Percentiles rank a stretch among this genome's conserved stretches.
Conservation (phyloP, 2,888 invertebrate species). For the Melinopterus prodromus region DNA sequence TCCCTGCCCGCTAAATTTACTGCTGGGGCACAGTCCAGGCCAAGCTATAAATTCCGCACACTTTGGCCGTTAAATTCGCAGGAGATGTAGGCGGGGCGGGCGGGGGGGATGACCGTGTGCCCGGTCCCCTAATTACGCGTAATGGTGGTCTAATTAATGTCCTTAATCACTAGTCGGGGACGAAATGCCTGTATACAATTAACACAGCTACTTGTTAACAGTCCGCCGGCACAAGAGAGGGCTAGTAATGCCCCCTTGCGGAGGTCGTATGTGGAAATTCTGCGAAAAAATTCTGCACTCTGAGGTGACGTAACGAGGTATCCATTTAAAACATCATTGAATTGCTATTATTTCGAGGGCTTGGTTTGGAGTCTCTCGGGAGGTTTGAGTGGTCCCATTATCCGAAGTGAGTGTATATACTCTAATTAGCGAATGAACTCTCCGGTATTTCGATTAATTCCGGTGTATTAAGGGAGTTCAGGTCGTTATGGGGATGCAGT, state of each 20-base stretch:
- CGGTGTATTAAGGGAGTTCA: no score
- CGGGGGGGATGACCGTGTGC: conserved; percentile 16
- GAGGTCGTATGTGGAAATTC: background rate
- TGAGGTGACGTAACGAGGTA: background rate
- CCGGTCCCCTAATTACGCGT: conserved; percentile 34
- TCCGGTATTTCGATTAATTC: background rate
- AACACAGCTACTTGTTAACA: conserved; percentile 27
- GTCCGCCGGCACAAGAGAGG: background rate
- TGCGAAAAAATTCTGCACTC: background rate
- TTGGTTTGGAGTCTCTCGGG: background rate
- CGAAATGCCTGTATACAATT: conserved; percentile 26
- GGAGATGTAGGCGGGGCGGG: conserved; percentile 10
- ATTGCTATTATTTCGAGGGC: background rate
- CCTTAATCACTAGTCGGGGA: conserved; percentile 34
- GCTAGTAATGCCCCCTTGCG: background rate
- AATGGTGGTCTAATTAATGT: conserved; percentile 39
- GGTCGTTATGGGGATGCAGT: no score
- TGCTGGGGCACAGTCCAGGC: background rate
- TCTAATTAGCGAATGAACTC: background rate
- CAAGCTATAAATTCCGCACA: conserved; percentile 4
- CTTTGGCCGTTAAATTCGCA: conserved; percentile 24
- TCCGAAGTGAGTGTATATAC: background rate
- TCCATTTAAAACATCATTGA: background rate
- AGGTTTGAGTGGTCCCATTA: background rate
- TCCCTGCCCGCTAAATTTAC: background rate